Conservation (phyloP, 2,888 invertebrate species). For the Lysandra bellargus region DNA sequence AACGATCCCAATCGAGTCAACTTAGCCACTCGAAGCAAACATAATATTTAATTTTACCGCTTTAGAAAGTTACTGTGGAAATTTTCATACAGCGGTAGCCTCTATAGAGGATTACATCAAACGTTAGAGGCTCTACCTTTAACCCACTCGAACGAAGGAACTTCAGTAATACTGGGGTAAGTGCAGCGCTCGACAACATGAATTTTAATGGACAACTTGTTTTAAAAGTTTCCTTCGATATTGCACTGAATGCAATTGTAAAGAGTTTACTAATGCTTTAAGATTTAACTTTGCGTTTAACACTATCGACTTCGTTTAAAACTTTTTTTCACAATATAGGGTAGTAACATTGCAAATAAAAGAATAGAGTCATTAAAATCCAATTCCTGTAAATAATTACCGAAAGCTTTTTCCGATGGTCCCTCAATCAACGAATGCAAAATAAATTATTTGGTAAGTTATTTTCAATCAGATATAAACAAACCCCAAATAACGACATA, state of each 20-base stretch:
- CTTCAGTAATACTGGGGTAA: conserved; percentile 45
- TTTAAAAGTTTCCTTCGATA: conserved; percentile 44
- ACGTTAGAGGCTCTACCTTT: conserved; percentile 11
- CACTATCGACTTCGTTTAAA: not conserved
- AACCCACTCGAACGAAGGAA: conserved; percentile 33
- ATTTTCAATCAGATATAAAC: not conserved
- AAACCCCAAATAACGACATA: not conserved
- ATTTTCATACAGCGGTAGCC: not conserved
- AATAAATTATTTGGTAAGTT: not conserved
- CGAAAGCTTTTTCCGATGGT: not conserved
- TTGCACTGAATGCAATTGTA: conserved; percentile 29
- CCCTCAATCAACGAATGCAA: not conserved
- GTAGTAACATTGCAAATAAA: not conserved
- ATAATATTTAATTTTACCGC: conserved; percentile 17
- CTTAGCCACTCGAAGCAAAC: not conserved
- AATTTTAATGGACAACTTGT: conserved; percentile 52
- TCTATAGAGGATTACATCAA: conserved; percentile 26
- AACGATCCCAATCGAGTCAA: conserved; percentile 3
- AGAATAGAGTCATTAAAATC: not conserved
- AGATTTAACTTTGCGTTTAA: not conserved
- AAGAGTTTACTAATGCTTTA: conserved; percentile 12
- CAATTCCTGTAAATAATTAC: not conserved
- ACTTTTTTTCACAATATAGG: not conserved
- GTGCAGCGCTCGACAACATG: conserved; percentile 47
- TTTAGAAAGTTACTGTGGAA: conserved; percentile 12